Evolutionary conservation across 2,888 invertebrate species (phyloP).

Genomic region (Agrotis segetum): DNA sequence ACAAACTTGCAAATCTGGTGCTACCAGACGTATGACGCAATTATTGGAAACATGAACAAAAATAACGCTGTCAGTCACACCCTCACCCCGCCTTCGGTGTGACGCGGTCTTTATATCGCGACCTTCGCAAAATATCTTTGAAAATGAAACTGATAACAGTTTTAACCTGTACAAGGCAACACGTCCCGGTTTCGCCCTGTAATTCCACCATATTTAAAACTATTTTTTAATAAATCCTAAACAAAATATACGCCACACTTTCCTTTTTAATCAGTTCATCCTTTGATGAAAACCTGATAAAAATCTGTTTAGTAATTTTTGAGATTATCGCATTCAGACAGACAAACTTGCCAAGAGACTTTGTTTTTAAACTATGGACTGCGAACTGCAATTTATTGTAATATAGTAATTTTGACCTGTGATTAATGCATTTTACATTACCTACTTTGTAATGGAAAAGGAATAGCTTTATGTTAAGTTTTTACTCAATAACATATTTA

Average conservation of each 20-base stretch:
- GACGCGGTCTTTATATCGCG: conserved; percentile 21
- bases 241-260: no score
- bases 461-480: no score
- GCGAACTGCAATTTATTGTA: conserved; percentile 13
- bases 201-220: no score
- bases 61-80: conserved; percentile 26
- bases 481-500: no score
- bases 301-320: no score
- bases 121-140: conserved; percentile 36
- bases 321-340: no score
- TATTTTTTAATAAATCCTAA: no score
- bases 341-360: no score
- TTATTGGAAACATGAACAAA: conserved; percentile 8
- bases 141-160: conserved; percentile 4
- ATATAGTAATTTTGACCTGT: conserved; percentile 25
- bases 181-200: no score
- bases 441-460: not conserved
- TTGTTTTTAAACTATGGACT: not conserved
- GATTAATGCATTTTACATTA: conserved; percentile 2
- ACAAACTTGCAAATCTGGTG: not conserved
- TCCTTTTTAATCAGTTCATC: no score
- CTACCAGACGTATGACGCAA: not conserved
- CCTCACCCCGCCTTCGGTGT: conserved; percentile 23
- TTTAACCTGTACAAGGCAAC: not conserved
- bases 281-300: no score